Evolutionary conservation across 2,888 invertebrate species (phyloP).

Genomic region (Acrobasis repandana): DNA sequence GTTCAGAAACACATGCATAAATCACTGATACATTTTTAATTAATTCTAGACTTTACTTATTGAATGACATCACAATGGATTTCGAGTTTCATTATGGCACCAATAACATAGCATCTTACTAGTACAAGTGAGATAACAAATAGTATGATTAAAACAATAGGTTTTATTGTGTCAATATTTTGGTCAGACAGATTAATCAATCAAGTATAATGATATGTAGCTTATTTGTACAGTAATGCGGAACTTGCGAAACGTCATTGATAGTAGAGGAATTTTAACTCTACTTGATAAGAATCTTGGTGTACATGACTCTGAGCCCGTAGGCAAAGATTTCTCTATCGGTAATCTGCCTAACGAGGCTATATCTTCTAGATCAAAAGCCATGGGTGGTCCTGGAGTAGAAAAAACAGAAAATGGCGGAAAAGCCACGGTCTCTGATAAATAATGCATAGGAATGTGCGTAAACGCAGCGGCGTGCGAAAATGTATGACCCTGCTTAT

Average conservation of each 20-base stretch:
- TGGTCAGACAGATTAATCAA: slow-evolving; percentile 9
- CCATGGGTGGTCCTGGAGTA: slow-evolving; percentile 50
- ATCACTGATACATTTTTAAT: not conserved
- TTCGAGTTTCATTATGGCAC: not conserved
- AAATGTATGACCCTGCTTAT: slow-evolving; percentile 40
- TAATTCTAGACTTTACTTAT: not conserved
- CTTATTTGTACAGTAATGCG: not conserved
- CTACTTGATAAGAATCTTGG: slow-evolving; percentile 3
- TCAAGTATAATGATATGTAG: slow-evolving; percentile 2
- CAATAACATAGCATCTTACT: slow-evolving; percentile 1
- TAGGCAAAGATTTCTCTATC: slow-evolving; percentile 14
- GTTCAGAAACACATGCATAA: not conserved
- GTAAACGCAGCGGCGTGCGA: slow-evolving; percentile 61
- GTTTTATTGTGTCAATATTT: slow-evolving; percentile 4
- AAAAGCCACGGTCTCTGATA: slow-evolving; percentile 65
- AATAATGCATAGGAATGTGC: slow-evolving; percentile 70
- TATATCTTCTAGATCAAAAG: slow-evolving; percentile 25
- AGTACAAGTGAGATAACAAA: not conserved
- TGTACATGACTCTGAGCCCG: slow-evolving; percentile 14
- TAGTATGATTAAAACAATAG: slow-evolving; percentile 11
- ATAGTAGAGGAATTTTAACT: slow-evolving; percentile 10
- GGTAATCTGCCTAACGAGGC: slow-evolving; percentile 44
- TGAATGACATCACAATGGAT: slow-evolving; percentile 14
- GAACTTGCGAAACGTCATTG: slow-evolving; percentile 4
- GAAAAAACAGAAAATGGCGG: slow-evolving; percentile 66